Evolutionary conservation across 2,888 invertebrate species (phyloP).

Genomic region (Eupithecia inturbata): DNA sequence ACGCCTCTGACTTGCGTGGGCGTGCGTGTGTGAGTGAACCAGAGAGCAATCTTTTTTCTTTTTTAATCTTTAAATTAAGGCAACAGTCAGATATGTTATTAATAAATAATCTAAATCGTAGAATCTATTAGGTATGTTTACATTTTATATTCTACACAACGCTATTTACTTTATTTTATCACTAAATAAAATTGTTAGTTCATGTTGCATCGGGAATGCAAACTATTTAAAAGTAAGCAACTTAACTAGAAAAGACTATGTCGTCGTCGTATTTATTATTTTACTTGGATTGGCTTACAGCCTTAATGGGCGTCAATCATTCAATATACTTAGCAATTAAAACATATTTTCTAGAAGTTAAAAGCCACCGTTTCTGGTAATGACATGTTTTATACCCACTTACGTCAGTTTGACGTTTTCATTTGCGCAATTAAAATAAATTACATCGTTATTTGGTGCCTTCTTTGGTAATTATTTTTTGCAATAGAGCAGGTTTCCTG

Average conservation of each 20-base stretch:
- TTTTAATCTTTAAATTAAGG: slow-evolving; percentile 8
- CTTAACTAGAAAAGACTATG: slow-evolving; percentile 6
- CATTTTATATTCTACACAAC: too few relatives aligned
- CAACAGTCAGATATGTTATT: slow-evolving; percentile 5
- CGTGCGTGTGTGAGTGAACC: slow-evolving; percentile 38
- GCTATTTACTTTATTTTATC: not conserved
- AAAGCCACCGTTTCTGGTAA: slow-evolving; percentile 19
- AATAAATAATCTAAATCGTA: not conserved
- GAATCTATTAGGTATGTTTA: not conserved
- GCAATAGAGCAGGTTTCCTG: not conserved
- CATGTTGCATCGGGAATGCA: slow-evolving; percentile 9
- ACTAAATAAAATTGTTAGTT: not conserved
- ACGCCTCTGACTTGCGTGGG: slow-evolving; percentile 59
- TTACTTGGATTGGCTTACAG: slow-evolving; percentile 20
- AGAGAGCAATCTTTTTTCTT: slow-evolving; percentile 29
- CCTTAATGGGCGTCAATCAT: slow-evolving; percentile 21
- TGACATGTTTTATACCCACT: slow-evolving; percentile 15
- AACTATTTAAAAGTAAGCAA: slow-evolving; percentile 11
- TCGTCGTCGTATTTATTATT: slow-evolving; percentile 17
- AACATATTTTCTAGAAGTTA: slow-evolving; percentile 10
- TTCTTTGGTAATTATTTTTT: not conserved
- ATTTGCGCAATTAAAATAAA: slow-evolving; percentile 46
- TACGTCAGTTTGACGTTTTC: slow-evolving; percentile 21
- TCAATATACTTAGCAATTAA: slow-evolving; percentile 17
- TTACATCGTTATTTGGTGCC: slow-evolving; percentile 25